Conservation (phyloP, 2,113 vertebrate species). For the Ageneiosus marmoratus region DNA sequence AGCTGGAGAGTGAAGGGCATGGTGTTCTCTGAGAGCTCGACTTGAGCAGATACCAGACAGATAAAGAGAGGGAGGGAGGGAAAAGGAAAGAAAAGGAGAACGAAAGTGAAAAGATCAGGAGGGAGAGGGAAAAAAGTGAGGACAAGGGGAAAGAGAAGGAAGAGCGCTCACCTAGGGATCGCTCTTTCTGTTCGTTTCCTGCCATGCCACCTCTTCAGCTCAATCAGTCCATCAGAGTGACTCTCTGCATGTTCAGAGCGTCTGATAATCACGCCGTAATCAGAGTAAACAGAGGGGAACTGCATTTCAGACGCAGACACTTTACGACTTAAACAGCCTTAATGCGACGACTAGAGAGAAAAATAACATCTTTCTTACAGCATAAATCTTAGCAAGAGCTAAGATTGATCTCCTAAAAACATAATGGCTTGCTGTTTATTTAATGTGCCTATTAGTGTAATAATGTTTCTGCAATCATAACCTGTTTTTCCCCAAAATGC, state of each 20-base stretch:
- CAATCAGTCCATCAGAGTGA: conserved; percentile 51
- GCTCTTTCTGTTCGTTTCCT: conserved; percentile 49
- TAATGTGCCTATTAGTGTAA: neutral
- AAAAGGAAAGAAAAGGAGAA: neutral
- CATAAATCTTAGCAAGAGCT: neutral
- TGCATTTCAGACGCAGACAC: conserved; percentile 31
- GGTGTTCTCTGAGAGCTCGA: conserved; percentile 38
- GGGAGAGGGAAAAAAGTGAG: neutral
- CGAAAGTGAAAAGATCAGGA: neutral
- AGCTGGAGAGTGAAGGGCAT: conserved; percentile 37
- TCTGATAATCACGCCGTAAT: conserved; percentile 48
- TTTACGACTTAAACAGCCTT: conserved; percentile 24
- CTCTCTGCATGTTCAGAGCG: conserved; percentile 27
- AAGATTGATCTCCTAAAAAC: neutral
- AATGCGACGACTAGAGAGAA: conserved; percentile 1
- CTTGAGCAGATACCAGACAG: conserved; percentile 25
- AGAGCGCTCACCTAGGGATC: conserved; percentile 41
- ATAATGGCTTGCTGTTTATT: neutral
- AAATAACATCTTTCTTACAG: neutral
- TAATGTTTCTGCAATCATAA: neutral
- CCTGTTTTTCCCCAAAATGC: neutral
- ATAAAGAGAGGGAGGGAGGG: neutral
- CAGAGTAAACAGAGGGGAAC: conserved; percentile 47
- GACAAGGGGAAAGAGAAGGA: neutral
- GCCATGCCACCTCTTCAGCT: conserved; percentile 50